Percentiles rank a stretch among this genome's conserved stretches.
Evolutionary conservation across 1,140 invertebrate genomes (phyloP).

Genomic region (Bombus superbus): DNA sequence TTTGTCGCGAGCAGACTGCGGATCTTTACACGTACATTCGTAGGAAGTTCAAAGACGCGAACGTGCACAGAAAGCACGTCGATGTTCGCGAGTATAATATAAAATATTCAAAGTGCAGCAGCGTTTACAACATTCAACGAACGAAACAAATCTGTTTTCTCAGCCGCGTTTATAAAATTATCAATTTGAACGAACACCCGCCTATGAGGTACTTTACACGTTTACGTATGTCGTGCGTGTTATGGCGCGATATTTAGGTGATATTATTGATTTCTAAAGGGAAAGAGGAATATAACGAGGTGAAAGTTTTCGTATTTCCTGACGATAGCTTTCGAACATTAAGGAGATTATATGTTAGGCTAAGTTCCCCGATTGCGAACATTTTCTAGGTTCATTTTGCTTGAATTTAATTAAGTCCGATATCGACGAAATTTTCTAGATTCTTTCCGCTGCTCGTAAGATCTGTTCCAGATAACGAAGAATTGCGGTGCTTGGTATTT

Average conservation of each 20-base stretch:
- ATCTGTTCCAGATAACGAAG: background rate
- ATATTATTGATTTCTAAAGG: background rate
- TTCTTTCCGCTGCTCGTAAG: background rate
- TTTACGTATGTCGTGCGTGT: no score
- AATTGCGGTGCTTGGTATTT: background rate
- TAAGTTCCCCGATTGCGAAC: background rate
- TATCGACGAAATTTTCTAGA: background rate
- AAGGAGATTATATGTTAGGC: background rate
- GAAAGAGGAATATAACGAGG: background rate
- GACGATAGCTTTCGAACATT: background rate
- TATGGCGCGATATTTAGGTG: no score
- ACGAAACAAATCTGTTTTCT: no score
- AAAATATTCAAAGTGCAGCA: no score
- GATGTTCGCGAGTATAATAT: no score
- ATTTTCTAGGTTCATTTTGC: background rate
- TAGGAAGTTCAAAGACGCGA: no score
- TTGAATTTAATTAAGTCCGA: background rate
- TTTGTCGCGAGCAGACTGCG: no score
- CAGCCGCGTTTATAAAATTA: background rate
- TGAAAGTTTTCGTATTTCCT: background rate
- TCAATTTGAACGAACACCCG: background rate
- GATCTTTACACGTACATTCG: no score
- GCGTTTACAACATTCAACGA: no score
- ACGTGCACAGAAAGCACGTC: no score
- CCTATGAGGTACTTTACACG: no score